These are phyloP conservation scores for Pantelozetes paolii DNA, from an alignment of 2,888 invertebrate genomes.

Conservation along the genomic window DNA sequence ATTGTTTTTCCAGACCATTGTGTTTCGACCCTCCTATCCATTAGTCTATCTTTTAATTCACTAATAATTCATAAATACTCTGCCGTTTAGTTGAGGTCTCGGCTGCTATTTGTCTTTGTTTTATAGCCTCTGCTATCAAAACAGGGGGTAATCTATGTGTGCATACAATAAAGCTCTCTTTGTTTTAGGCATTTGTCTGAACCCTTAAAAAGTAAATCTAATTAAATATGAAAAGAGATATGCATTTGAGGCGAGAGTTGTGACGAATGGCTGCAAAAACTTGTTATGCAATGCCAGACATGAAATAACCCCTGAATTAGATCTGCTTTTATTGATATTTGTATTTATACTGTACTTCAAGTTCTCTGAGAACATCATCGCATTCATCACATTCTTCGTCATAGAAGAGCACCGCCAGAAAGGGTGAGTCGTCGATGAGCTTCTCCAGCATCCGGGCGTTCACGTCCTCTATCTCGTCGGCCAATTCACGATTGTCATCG, in stretches of 20 bases:
- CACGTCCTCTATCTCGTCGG: constrained; percentile 89
- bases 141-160: background rate
- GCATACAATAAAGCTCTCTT: background rate
- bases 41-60: background rate
- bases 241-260: background rate
- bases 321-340: too few species aligned
- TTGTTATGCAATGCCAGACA: background rate
- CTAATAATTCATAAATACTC: background rate
- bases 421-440: constrained; percentile 75
- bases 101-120: background rate
- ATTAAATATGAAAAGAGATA: background rate
- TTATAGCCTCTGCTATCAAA: background rate
- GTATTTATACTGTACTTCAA: constrained; percentile 45
- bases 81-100: background rate
- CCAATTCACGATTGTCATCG: constrained; percentile 85
- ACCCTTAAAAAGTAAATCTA: background rate
- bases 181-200: constrained; percentile 10
- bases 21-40: too few species aligned
- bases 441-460: constrained; percentile 78
- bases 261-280: background rate
- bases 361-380: constrained; percentile 46
- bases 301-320: too few species aligned
- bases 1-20: too few species aligned
- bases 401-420: constrained; percentile 81
- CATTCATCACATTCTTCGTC: constrained; percentile 49